A percentile compares a stretch with the other conserved stretches of the same genome.
Evolutionary conservation across 1,140 invertebrate species (phyloP).

Genomic region (Diabrotica undecimpunctata): DNA sequence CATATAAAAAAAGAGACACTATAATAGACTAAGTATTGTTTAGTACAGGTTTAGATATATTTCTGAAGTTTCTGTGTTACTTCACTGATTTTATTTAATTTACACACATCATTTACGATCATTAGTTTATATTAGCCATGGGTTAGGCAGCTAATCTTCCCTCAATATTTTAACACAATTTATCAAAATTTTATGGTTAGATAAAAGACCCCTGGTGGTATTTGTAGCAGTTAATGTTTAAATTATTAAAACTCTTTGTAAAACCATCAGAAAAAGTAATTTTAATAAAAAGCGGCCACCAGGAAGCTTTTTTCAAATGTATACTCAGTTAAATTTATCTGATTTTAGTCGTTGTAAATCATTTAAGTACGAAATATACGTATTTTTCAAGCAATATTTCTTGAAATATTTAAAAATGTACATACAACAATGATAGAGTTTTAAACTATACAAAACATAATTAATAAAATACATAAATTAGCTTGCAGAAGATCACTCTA

Average conservation of each 20-base stretch:
- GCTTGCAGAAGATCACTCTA: too few species aligned
- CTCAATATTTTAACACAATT: slow-evolving; percentile 32
- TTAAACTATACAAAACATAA: slow-evolving; percentile 32
- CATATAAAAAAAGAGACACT: too few species aligned
- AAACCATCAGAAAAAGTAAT: background rate
- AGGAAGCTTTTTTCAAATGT: slow-evolving; percentile 13
- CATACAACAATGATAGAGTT: slow-evolving; percentile 32
- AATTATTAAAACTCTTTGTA: too few species aligned
- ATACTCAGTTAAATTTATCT: slow-evolving; percentile 38
- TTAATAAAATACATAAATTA: too few species aligned
- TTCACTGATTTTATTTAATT: slow-evolving; percentile 34
- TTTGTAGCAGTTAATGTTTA: too few species aligned
- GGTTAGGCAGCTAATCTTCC: slow-evolving; percentile 30
- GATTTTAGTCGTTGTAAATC: background rate
- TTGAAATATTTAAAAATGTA: too few species aligned
- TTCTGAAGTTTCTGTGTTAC: slow-evolving; percentile 26
- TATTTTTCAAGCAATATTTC: background rate
- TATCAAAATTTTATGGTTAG: background rate
- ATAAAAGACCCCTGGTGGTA: slow-evolving; percentile 9
- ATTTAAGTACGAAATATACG: background rate
- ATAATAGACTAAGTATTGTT: too few species aligned
- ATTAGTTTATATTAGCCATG: slow-evolving; percentile 33
- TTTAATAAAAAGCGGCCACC: background rate
- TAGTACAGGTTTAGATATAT: background rate
- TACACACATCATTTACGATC: slow-evolving; percentile 37